Evolutionary conservation across 2,113 vertebrate species (phyloP).

Genomic region (Caretta caretta): DNA sequence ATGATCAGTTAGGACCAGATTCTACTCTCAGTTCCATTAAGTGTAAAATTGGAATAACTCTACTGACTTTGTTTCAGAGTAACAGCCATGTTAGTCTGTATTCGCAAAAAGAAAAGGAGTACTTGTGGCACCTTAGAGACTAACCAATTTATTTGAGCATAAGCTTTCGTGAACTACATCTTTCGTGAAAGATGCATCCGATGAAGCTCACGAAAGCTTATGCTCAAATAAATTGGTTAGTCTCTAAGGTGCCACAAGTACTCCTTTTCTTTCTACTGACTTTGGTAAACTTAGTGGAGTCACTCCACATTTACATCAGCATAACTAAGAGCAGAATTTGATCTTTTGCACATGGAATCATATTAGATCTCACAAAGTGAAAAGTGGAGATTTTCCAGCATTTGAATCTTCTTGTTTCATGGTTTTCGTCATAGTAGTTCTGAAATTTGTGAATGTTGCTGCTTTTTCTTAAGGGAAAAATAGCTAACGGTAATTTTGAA

Average conservation of each 20-base stretch:
- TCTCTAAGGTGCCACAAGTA: too few relatives aligned
- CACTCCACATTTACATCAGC: constrained; percentile 27
- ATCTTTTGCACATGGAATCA: constrained; percentile 54
- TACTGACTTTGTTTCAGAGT: constrained; percentile 13
- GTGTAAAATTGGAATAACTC: constrained; percentile 53
- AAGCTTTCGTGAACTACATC: too few relatives aligned
- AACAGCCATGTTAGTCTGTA: too few relatives aligned
- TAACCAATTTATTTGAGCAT: too few relatives aligned
- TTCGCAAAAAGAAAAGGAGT: too few relatives aligned
- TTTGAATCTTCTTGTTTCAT: constrained; percentile 34
- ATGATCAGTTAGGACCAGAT: constrained; percentile 70
- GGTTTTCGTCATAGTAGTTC: neutral
- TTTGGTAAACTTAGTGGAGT: constrained; percentile 15
- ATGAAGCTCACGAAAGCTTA: too few relatives aligned
- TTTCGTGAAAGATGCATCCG: too few relatives aligned
- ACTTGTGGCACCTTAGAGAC: too few relatives aligned
- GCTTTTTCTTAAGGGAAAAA: neutral
- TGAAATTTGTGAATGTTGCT: neutral
- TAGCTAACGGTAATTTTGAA: constrained; percentile 2
- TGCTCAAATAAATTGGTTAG: too few relatives aligned
- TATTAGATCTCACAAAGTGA: constrained; percentile 61
- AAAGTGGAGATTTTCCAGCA: constrained; percentile 32
- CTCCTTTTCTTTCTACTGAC: constrained; percentile 4
- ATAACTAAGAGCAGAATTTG: neutral
- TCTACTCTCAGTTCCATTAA: constrained; percentile 34